These are phyloP conservation scores for Poecile montanus DNA, from an alignment of 2,797 vertebrate genomes.

Conservation along the genomic window DNA sequence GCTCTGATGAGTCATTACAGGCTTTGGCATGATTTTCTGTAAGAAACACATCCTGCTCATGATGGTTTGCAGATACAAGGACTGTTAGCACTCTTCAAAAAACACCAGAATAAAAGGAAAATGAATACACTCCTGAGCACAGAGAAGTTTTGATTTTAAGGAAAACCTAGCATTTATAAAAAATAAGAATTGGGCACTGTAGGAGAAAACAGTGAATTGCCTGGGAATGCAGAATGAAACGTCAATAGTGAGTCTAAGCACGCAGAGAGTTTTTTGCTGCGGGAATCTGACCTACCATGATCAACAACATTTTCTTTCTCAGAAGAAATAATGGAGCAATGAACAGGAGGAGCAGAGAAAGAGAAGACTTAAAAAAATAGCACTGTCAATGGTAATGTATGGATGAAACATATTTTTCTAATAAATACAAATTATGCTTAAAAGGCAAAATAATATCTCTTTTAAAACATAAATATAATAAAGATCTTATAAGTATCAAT, in stretches of 20 bases:
- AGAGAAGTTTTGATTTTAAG: not conserved
- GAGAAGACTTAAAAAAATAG: not conserved
- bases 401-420: not conserved
- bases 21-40: not conserved
- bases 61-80: not conserved
- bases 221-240: not conserved
- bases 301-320: not conserved
- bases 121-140: fast-evolving
- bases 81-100: not conserved
- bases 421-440: not conserved
- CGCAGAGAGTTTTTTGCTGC: not conserved
- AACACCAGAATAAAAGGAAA: not conserved
- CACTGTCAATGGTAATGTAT: not conserved
- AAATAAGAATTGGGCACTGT: not conserved
- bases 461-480: not conserved
- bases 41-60: not conserved
- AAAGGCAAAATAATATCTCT: not conserved
- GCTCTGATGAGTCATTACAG: not conserved
- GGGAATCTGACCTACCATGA: not conserved
- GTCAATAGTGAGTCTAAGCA: not conserved
- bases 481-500: not conserved
- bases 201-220: not conserved
- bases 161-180: not conserved
- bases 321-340: not conserved
- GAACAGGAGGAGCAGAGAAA: not conserved